Percentiles rank a stretch among this genome's conserved stretches.
These are phyloP conservation scores for Campopleginae sp. DNA, from an alignment of 2,888 invertebrate genomes.

Conservation along the genomic window DNA sequence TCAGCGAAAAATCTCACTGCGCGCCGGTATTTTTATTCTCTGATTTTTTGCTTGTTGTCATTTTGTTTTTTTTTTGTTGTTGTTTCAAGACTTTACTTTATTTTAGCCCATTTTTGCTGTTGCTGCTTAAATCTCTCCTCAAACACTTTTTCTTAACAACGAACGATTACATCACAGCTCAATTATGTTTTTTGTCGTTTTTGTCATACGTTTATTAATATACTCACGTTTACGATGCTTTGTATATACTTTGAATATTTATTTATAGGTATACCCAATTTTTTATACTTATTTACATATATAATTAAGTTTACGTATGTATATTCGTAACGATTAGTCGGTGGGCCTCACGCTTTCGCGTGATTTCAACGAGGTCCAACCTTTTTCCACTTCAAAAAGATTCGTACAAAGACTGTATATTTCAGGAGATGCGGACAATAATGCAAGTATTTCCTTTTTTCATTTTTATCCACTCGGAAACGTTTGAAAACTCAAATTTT, in stretches of 20 bases:
- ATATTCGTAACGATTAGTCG: constrained; percentile 60
- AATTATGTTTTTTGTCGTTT: constrained; percentile 78
- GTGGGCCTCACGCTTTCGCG: constrained; percentile 54
- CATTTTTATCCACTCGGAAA: no score
- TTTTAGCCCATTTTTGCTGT: constrained; percentile 27
- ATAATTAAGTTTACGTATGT: constrained; percentile 41
- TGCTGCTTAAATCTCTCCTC: constrained; percentile 4
- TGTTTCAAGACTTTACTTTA: neutral
- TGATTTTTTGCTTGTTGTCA: neutral
- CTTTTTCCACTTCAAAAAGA: constrained; percentile 49
- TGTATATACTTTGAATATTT: constrained; percentile 10
- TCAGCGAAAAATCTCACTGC: constrained; percentile 54
- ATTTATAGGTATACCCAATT: constrained; percentile 24
- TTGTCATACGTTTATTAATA: constrained; percentile 33
- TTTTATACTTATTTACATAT: constrained; percentile 24
- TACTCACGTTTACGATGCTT: constrained; percentile 27
- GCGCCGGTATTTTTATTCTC: neutral
- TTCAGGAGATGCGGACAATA: constrained; percentile 18
- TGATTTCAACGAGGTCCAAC: constrained; percentile 52
- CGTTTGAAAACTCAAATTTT: no score
- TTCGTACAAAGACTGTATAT: constrained; percentile 56
- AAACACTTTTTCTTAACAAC: constrained; percentile 61
- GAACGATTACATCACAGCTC: constrained; percentile 79
- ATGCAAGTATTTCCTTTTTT: neutral
- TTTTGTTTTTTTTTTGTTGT: neutral